Conservation (phyloP, 2,888 invertebrate genomes). For the Acronicta psi region DNA sequence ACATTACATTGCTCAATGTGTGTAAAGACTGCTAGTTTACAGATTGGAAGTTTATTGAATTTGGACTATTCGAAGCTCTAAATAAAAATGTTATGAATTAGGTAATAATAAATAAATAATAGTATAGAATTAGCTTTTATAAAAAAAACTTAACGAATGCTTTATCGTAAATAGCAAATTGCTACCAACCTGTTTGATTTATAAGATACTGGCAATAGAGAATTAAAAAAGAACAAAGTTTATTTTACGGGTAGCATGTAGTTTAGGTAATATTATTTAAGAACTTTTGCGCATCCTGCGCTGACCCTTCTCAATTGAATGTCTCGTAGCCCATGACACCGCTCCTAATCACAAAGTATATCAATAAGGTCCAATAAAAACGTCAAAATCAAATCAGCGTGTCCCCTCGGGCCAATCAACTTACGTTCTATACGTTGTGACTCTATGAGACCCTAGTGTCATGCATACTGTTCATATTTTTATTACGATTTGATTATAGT, state of each 20-base stretch:
- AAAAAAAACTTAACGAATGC: no score
- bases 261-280: background rate
- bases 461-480: constrained; percentile 21
- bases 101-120: no score
- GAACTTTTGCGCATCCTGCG: constrained; percentile 37
- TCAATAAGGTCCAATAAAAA: constrained; percentile 85
- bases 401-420: constrained; percentile 77
- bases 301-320: constrained; percentile 73
- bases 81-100: no score
- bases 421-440: constrained; percentile 63
- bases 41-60: background rate
- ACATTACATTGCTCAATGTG: background rate
- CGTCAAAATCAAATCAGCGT: constrained; percentile 82
- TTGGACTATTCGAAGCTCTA: background rate
- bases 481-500: constrained; percentile 10
- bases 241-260: no score
- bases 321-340: constrained; percentile 67
- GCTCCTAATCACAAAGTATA: constrained; percentile 79
- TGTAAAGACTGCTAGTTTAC: no score
- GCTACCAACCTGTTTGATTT: no score
- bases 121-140: no score
- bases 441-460: constrained; percentile 55
- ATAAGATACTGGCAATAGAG: no score
- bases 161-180: no score
- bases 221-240: no score